Conservation (phyloP, 2,113 vertebrate genomes). For the Pachycephala philippinensis region DNA sequence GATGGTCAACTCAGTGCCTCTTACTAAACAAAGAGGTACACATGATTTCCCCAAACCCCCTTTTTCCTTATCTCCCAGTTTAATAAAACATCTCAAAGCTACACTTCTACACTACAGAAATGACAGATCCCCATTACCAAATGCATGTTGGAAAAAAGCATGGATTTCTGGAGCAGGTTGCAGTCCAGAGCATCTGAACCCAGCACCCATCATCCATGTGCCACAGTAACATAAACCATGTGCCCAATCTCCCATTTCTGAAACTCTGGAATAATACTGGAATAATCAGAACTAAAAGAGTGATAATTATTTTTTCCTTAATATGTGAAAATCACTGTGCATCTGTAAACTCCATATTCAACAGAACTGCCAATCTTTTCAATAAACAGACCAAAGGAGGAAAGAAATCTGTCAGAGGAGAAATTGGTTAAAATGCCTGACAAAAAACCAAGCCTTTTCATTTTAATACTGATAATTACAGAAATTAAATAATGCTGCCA, state of each 20-base stretch:
- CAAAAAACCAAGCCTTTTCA: neutral
- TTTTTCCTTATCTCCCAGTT: neutral
- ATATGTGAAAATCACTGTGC: neutral
- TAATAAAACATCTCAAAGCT: neutral
- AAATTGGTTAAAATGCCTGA: neutral
- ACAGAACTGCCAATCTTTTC: neutral
- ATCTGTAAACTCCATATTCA: neutral
- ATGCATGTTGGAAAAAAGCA: fast-evolving
- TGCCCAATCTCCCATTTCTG: neutral
- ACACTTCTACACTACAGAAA: neutral
- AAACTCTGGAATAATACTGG: neutral
- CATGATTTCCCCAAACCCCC: fast-evolving
- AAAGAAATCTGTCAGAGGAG: neutral
- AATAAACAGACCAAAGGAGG: neutral
- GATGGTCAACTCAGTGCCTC: neutral
- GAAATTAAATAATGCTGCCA: conserved; percentile 2
- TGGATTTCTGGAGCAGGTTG: fast-evolving
- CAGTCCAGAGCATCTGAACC: neutral
- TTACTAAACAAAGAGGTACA: neutral
- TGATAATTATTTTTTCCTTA: neutral
- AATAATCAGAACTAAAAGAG: neutral
- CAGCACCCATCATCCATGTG: fast-evolving
- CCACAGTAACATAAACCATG: neutral
- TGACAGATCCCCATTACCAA: neutral
- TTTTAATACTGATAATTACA: neutral